A percentile compares a stretch with the other conserved stretches of the same genome.
These are phyloP conservation scores for Hydrocynus forskahlii DNA, from an alignment of 2,797 vertebrate species.

Conservation along the genomic window DNA sequence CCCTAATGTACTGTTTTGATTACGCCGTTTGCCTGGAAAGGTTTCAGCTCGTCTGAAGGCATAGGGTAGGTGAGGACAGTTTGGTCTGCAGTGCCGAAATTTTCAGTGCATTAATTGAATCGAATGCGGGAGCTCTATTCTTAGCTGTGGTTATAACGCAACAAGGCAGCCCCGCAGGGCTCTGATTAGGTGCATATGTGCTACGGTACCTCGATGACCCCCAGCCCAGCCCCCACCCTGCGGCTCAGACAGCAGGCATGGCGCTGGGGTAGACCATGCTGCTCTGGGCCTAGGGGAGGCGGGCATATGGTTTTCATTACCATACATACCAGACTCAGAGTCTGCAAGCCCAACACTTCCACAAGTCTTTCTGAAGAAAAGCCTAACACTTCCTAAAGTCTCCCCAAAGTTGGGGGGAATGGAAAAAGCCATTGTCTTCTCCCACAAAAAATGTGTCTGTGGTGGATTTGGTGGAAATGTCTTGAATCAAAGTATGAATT, in stretches of 20 bases:
- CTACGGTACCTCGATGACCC: constrained; percentile 29
- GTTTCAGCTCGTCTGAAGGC: not conserved
- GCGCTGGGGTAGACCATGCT: constrained; percentile 39
- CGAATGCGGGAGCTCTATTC: constrained; percentile 26
- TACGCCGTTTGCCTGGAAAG: constrained; percentile 14
- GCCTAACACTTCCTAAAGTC: constrained; percentile 30
- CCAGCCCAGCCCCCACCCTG: constrained; percentile 33
- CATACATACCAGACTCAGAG: constrained; percentile 62
- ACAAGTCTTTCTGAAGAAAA: constrained; percentile 42
- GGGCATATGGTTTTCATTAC: constrained; percentile 66
- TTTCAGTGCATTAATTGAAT: not conserved
- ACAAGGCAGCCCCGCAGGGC: not conserved
- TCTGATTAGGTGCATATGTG: constrained; percentile 50
- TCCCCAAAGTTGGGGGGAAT: constrained; percentile 36
- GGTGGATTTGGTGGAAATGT: not conserved
- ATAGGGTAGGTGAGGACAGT: not conserved
- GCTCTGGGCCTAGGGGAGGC: constrained; percentile 36
- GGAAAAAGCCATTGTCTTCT: constrained; percentile 25
- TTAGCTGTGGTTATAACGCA: constrained; percentile 16
- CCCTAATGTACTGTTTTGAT: constrained; percentile 30
- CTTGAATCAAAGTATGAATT: not conserved
- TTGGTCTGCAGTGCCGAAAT: not conserved
- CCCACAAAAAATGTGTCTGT: not conserved
- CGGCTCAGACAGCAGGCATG: constrained; percentile 29
- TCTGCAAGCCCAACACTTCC: constrained; percentile 51